Conservation (phyloP, 1,140 invertebrate genomes). For the Steinernema feltiae region DNA sequence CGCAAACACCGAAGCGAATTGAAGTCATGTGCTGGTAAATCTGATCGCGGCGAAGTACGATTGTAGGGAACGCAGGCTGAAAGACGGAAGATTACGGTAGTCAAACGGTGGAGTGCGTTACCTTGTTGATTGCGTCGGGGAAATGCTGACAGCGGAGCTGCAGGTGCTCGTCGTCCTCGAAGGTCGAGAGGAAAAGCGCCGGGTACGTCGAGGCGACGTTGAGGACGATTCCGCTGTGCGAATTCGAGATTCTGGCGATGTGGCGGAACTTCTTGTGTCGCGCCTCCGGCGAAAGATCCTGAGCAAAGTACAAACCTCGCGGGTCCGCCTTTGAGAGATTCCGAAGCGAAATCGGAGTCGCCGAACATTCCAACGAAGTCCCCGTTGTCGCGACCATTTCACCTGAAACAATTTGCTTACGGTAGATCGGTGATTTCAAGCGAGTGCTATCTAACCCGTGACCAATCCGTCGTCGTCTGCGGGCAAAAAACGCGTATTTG, state of each 20-base stretch:
- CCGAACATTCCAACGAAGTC: not conserved
- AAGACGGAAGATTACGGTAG: too few species aligned
- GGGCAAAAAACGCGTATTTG: not conserved
- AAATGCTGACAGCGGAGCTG: not conserved
- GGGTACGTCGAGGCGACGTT: not conserved
- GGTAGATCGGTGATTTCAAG: not conserved
- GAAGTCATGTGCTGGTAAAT: constrained; percentile 8
- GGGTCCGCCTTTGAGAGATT: not conserved
- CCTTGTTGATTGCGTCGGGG: constrained; percentile 1
- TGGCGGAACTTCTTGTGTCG: not conserved
- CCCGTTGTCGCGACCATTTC: not conserved
- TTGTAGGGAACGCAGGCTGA: not conserved
- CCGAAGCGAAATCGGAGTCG: not conserved
- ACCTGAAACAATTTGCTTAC: not conserved
- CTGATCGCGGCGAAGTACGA: not conserved
- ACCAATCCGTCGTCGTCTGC: not conserved
- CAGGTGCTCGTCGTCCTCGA: not conserved
- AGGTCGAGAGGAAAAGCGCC: not conserved
- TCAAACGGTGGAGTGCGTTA: too few species aligned
- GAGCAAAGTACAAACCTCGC: not conserved
- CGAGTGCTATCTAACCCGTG: not conserved
- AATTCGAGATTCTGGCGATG: not conserved
- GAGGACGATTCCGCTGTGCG: not conserved
- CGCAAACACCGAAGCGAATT: not conserved
- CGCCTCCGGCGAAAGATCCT: constrained; percentile 1